phyloP scores from a whole-genome alignment of 2,113 vertebrate species.

The Raja brachyura region DNA sequence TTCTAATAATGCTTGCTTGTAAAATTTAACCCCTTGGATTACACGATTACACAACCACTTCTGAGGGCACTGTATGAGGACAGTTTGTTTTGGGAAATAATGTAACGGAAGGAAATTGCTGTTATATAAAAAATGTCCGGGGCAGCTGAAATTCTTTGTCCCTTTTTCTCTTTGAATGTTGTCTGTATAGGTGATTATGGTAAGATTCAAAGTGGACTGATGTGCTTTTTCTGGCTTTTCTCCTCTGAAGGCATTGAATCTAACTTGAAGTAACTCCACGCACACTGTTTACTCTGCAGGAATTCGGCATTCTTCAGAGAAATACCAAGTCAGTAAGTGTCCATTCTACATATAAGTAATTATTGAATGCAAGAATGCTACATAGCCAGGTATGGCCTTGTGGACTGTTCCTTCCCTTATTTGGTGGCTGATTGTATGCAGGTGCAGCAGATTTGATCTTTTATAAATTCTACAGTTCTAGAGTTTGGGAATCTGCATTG shows the following conservation, averaged over 20 bases:
- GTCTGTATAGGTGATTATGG: neutral
- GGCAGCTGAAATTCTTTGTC: neutral
- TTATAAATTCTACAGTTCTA: neutral
- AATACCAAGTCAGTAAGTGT: conserved; percentile 28
- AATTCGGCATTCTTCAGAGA: neutral
- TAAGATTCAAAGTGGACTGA: neutral
- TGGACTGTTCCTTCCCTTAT: neutral
- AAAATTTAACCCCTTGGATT: neutral
- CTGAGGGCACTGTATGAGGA: neutral
- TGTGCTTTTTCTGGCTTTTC: neutral
- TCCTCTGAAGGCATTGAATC: neutral
- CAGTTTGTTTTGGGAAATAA: conserved; percentile 1
- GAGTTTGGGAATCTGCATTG: neutral
- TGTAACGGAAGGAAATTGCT: neutral
- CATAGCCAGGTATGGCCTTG: neutral
- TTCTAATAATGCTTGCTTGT: neutral
- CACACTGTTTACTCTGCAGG: neutral
- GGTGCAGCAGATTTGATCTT: neutral
- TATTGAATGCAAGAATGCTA: neutral
- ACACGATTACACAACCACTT: no score
- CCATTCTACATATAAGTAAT: neutral
- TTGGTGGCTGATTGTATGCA: neutral
- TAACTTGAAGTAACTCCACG: no score
- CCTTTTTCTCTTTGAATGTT: neutral
- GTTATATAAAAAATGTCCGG: neutral